These are phyloP conservation scores for Enteromius unitaeniatus DNA, from an alignment of 2,797 vertebrate genomes.

Conservation along the genomic window DNA sequence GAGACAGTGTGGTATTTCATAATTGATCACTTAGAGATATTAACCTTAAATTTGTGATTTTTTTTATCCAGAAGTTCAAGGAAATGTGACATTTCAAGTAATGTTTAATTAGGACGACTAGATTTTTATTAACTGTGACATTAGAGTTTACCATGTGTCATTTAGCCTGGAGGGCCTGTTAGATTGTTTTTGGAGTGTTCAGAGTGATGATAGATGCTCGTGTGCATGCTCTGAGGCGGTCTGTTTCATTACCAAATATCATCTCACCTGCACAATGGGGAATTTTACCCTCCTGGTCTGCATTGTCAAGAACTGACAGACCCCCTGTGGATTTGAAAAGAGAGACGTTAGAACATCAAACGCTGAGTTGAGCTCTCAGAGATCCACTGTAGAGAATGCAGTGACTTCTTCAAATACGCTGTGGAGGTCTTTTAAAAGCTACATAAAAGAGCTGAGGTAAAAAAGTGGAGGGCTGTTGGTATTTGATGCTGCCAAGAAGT, in stretches of 20 bases:
- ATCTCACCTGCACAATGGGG: conserved; percentile 55
- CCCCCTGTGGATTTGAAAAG: conserved; percentile 56
- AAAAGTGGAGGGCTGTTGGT: conserved; percentile 15
- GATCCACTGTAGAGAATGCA: conserved; percentile 49
- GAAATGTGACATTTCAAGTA: conserved; percentile 5
- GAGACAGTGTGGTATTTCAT: neutral
- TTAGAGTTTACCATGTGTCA: neutral
- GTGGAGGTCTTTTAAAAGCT: conserved; percentile 43
- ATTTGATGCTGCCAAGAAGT: conserved; percentile 12
- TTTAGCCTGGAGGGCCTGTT: neutral
- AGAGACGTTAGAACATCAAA: conserved; percentile 56
- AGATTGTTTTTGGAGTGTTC: conserved; percentile 47
- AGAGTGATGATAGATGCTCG: conserved; percentile 17
- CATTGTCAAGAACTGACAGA: conserved; percentile 57
- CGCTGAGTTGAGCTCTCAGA: conserved; percentile 29
- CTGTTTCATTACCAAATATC: conserved; percentile 46
- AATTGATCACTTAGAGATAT: conserved; percentile 1
- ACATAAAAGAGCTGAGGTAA: conserved; percentile 36
- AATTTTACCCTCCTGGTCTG: conserved; percentile 58
- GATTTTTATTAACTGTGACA: conserved; percentile 11
- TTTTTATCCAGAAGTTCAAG: neutral
- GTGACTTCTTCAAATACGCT: conserved; percentile 50
- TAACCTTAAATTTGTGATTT: neutral
- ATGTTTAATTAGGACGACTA: conserved; percentile 2
- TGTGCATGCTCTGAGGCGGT: conserved; percentile 14